A percentile compares a stretch with the other conserved stretches of the same genome.
These are phyloP conservation scores for Uloborus plumipes DNA, from an alignment of 2,888 invertebrate genomes.

Conservation along the genomic window DNA sequence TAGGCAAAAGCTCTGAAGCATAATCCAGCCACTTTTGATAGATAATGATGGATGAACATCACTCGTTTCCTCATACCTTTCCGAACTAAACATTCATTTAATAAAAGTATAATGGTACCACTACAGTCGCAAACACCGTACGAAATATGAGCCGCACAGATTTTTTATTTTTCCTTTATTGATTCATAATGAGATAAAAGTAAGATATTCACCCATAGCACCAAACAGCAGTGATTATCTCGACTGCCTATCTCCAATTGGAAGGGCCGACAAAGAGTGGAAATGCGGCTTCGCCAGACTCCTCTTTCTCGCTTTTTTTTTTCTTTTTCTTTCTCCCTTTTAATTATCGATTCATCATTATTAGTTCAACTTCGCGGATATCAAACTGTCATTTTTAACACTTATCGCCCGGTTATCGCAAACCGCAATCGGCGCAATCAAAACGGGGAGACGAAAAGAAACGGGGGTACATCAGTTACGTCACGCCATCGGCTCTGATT, in stretches of 20 bases:
- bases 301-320: not conserved
- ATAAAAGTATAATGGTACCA: too few species aligned
- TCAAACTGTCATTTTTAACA: slow-evolving; percentile 28
- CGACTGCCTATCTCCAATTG: not conserved
- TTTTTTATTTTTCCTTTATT: not conserved
- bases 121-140: not conserved
- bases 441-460: slow-evolving; percentile 8
- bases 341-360: slow-evolving; percentile 58
- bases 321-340: slow-evolving; percentile 14
- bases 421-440: slow-evolving; percentile 14
- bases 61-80: too few species aligned
- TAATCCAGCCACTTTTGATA: too few species aligned
- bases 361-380: slow-evolving; percentile 14
- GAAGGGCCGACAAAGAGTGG: too few species aligned
- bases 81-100: too few species aligned
- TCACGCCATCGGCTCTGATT: slow-evolving; percentile 28
- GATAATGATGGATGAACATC: too few species aligned
- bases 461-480: not conserved
- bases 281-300: not conserved
- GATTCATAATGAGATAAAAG: not conserved
- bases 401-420: slow-evolving; percentile 35
- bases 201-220: slow-evolving; percentile 6
- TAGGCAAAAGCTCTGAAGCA: too few species aligned
- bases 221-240: not conserved
- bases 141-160: not conserved